Evolutionary conservation across 2,888 invertebrate genomes (phyloP), one percentile per base, ranked within the genome.

Genomic region (Labia minor): DNA sequence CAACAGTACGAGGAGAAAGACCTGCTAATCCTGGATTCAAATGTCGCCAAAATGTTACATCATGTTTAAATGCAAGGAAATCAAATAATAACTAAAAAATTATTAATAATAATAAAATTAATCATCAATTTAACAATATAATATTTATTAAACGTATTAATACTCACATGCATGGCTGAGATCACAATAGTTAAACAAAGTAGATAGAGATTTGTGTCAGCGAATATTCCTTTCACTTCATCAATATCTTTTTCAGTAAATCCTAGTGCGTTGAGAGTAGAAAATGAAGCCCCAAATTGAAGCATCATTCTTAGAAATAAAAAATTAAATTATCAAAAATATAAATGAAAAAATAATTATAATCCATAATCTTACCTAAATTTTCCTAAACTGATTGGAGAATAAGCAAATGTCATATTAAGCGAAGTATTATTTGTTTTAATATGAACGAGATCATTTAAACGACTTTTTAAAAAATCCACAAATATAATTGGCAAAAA

Each of bases 61-160:
- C 98, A 77, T 96, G 97, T 82, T 98, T 99, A 77, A 99, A 96
- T 0, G 98, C 95, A 66, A 99, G 81, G 75, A 98, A 94, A 77
- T 99, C 98, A 75, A 99, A 94, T 61, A 98, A 79, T 69, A 98
- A 80, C 94, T 98, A n/a, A 49, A 49, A 16, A 49, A 49, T 4
- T 33, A 33, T 33, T 33, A 6, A 8, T 33, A 33, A 8, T 33
- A 33, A 8, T 33, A 8, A 33, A 33, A 33, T 8, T 8, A 33
- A 33, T 33, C 33, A 33, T 33, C 33, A n/a, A n/a, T n/a, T n/a
- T n/a, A n/a, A 8, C 33, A 33, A 33, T 33, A 8, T 33, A 33
- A 33, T 8, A 33, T 33, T 33, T 33, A 33, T 33, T 33, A 33
- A 33, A 33, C 11, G 11, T 8, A 33, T 8, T 8, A 8, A 33